Conservation (phyloP, 1,140 invertebrate species). For the Dreissena rostriformis region DNA sequence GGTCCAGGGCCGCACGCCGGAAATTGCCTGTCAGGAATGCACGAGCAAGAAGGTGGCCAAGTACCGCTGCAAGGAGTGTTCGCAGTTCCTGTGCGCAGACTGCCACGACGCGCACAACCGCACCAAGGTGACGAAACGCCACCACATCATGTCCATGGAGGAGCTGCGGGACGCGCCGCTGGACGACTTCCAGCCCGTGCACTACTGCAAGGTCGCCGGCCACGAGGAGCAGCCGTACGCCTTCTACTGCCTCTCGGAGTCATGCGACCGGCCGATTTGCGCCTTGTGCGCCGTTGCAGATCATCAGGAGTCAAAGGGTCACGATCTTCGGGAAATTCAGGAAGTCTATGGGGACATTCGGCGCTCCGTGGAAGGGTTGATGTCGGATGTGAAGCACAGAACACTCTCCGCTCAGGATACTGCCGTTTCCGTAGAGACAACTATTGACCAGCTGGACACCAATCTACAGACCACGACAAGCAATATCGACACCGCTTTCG, state of each 20-base stretch:
- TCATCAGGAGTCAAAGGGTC: conserved; percentile 52
- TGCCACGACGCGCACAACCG: conserved; percentile 39
- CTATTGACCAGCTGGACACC: conserved; percentile 22
- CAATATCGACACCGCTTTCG: conserved; percentile 43
- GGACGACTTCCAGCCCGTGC: conserved; percentile 48
- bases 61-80: conserved; percentile 50
- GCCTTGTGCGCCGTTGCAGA: conserved; percentile 44
- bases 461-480: conserved; percentile 20
- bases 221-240: conserved; percentile 51
- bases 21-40: conserved; percentile 47
- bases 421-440: conserved; percentile 32
- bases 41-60: conserved; percentile 6
- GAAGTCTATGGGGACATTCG: conserved; percentile 46
- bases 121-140: conserved; percentile 52
- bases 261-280: conserved; percentile 43
- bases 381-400: conserved; percentile 53
- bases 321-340: conserved; percentile 47
- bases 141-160: conserved; percentile 32
- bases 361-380: conserved; percentile 40
- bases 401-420: conserved; percentile 53
- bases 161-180: conserved; percentile 44
- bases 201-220: conserved; percentile 25
- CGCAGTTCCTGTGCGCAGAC: conserved; percentile 49
- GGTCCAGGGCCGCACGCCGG: conserved; percentile 36
- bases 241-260: conserved; percentile 31